Evolutionary conservation across 1,140 invertebrate species (phyloP).

Genomic region (Octopus bimaculoides): DNA sequence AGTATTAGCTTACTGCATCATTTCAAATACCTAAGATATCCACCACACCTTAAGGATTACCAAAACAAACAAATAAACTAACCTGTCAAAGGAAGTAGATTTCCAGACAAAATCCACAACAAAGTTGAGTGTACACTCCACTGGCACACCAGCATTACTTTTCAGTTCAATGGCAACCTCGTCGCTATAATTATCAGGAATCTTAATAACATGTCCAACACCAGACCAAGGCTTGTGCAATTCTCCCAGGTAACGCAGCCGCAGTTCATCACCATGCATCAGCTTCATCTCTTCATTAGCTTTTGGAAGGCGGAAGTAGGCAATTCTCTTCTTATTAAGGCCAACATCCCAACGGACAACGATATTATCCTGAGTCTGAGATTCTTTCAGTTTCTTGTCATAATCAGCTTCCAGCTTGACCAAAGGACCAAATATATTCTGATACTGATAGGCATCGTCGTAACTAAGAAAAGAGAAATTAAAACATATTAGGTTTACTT

Average conservation of each 20-base stretch:
- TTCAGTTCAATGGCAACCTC: constrained; percentile 98
- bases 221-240: constrained; percentile 87
- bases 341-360: constrained; percentile 98
- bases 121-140: constrained; percentile 91
- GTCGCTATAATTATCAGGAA: constrained; percentile 98
- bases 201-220: constrained; percentile 95
- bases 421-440: constrained; percentile 96
- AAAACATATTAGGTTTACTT: too few species aligned
- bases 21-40: not conserved
- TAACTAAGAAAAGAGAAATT: constrained; percentile 63
- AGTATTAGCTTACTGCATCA: not conserved
- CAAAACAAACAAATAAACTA: constrained; percentile 21
- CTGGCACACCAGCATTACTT: constrained; percentile 82
- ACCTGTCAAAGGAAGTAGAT: constrained; percentile 97
- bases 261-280: constrained; percentile 99
- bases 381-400: constrained; percentile 96
- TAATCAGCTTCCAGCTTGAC: constrained; percentile 98
- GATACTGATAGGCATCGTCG: constrained; percentile 98
- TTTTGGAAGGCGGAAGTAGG: constrained; percentile 94
- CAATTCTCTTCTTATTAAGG: constrained; percentile 96
- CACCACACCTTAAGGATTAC: not conserved
- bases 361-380: constrained; percentile 97
- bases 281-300: constrained; percentile 97
- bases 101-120: constrained; percentile 99
- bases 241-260: constrained; percentile 90